Base-by-base conservation (phyloP, 2,113 vertebrate species). In the Tamias sibiricus region DNA sequence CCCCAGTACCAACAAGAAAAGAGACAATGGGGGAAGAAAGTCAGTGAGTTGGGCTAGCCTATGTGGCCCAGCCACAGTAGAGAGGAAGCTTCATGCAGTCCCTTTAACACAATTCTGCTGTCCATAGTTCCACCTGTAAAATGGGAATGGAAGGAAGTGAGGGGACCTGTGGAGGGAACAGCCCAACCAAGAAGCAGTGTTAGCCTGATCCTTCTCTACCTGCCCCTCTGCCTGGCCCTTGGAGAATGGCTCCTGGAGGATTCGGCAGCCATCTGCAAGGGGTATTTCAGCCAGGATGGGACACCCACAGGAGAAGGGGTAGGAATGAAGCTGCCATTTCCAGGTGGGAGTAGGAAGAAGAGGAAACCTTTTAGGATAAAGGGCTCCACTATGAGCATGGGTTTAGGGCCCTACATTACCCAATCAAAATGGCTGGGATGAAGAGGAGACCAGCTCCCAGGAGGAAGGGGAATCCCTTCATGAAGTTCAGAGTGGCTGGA, bases 391-490 rank as follows among this genome's bases (percentile, higher is more conserved):
- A 74, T 32, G 40, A 81, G 47, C n/a, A 7, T 0, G 22, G 83
- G 88, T 82, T 64, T 64, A 79, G 91, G 47, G 83, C 14, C 37
- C n/a, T 17, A 40, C 32, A 96, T 99, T 98, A 99, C 99, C 99
- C 99, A 32, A 99, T 99, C 80, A 99, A 98, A 94, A 98, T 98
- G 74, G 98, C 98, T 0, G 99, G 99, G 96, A 99, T 98, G 92
- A 99, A 64, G 54, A 99, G 99, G 57, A 99, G 37, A 71, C 98
- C 11, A 8, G 99, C 99, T 35, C 99, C 99, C 0, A 99, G 98
- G 16, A 99, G 98, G 98, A 99, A 99, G 0, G 99, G 97, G 95
- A 99, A 99, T 1, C 99, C 99, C 94, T 99, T 99, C 99, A 99
- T 99, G 97, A 99, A 99, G 98, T 99, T 98, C 96, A 99, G 98